Base-by-base conservation (phyloP, 2,888 invertebrate genomes). In the Drosophila setosimentum region DNA sequence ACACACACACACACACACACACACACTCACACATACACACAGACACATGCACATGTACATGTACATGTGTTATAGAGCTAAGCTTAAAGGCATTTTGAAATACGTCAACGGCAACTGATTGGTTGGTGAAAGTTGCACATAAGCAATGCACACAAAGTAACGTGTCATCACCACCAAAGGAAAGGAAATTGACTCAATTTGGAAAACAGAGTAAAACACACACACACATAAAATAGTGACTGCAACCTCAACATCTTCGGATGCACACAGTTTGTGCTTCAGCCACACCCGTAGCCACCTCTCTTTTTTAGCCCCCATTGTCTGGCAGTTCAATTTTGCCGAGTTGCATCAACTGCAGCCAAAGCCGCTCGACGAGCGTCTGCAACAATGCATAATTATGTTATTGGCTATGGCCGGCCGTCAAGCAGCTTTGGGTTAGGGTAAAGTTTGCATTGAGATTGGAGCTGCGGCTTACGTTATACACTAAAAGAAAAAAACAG, bases 141-240 rank as follows among this genome's bases (percentile, higher is more conserved):
- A 66, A 49, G 57, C 62, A 50, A 48, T 66, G 66, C 40, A 51
- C 72, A 64, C 60, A 68, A 66, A 57, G 69, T 68, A 64, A 68
- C 68, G 64, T 80, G 45, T 69, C 68, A 11, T 21, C 45, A 24
- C 16, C 24, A 45, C 16, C 24, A 45, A 45, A 45, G 24, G 24
- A 24, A 7, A 61, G 83, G 87, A 87, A 87, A 85, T 83, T 76
- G 87, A 87, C 79, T 87, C 74, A 85, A 85, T 87, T 87, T 80
- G 67, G 55, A 55, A 68, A 59, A 80, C 61, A 70, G 80, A 62
- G 58, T 55, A 37, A 11, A 54, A 54, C 50, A 51, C 30, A 32
- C 16, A 27, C 51, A 30, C 18, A 42, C 30, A 18, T 16, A 27
- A 10, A 53, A 10, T 27, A 13, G 32, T 24, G 40, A 42, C 13